Percentiles rank a stretch among this genome's conserved stretches.
Conservation (phyloP, 2,113 vertebrate species). For the Salvelinus fontinalis region DNA sequence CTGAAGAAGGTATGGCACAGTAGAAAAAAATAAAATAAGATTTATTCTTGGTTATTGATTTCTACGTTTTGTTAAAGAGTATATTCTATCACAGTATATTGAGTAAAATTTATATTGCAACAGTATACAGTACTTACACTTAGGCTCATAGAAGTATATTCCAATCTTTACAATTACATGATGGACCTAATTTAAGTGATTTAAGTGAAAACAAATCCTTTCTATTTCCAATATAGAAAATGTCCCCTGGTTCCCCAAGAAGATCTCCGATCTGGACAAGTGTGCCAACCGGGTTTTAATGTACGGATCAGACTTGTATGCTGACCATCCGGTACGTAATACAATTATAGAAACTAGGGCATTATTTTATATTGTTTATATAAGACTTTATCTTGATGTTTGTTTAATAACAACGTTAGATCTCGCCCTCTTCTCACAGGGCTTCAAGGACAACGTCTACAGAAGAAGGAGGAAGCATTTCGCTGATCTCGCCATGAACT, state of each 20-base stretch:
- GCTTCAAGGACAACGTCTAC: slow-evolving; percentile 98
- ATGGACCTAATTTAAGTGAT: background rate
- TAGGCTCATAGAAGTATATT: background rate
- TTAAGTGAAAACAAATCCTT: background rate
- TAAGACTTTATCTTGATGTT: background rate
- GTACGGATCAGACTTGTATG: slow-evolving; percentile 95
- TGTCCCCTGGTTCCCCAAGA: slow-evolving; percentile 94
- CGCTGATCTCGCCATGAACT: slow-evolving; percentile 92
- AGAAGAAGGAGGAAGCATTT: slow-evolving; percentile 95
- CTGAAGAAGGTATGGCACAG: slow-evolving; percentile 71
- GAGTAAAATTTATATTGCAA: too few species aligned
- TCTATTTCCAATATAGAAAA: slow-evolving; percentile 79
- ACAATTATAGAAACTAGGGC: too few species aligned
- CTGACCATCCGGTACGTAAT: slow-evolving; percentile 85
- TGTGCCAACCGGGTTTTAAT: slow-evolving; percentile 95
- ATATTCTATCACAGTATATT: too few species aligned
- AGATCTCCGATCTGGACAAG: slow-evolving; percentile 94
- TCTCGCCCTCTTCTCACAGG: slow-evolving; percentile 66
- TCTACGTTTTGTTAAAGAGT: background rate
- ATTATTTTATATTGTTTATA: too few species aligned
- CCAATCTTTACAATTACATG: background rate
- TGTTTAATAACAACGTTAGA: too few species aligned
- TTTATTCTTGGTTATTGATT: background rate
- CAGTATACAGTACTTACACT: background rate
- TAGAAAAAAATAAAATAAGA: too few species aligned